Base-by-base conservation (phyloP, 2,797 vertebrate genomes). In the Dallia pectoralis region DNA sequence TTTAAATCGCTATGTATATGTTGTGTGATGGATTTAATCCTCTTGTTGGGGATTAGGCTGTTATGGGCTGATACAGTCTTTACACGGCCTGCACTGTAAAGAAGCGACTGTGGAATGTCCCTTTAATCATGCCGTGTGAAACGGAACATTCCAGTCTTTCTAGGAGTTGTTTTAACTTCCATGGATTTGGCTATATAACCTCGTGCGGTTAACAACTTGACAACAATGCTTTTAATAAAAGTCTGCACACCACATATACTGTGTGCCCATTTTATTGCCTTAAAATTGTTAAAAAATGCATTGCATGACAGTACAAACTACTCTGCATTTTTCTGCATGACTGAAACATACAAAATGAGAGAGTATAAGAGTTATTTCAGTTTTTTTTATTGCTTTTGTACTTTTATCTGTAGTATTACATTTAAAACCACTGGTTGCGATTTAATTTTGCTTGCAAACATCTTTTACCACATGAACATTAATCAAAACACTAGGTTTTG, bases 141-240 rank as follows among this genome's bases (percentile, higher is more conserved):
- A 84, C 7, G 67, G 70, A 73, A 33, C 86, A 91, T 89, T 91
- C 89, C 84, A 78, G 75, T 74, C 84, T 88, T 92, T 91, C 85
- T 86, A 79, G 67, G 82, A 85, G 88, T 88, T 86, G 82, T 87
- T 90, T 79, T 68, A 81, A 88, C 84, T 84, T 85, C 73, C 68
- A 79, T 88, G 84, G 74, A 70, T 81, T 81, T 53, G 51, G 51
- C n/a, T 72, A 78, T 32, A 44, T 12, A 72, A 71, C 70, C 74
- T 61, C 64, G 79, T 73, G 61, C 70, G 59, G 47, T 74, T 73
- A 74, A 72, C 74, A 72, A 77, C 75, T 74, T 71, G 69, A 22
- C 67, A 79, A 84, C 78, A 78, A 78, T 75, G 75, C 71, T 76
- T 79, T 67, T 74, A 81, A 69, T 40, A 9, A 40, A 40, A 2